Conservation (phyloP, 2,797 vertebrate genomes). For the Triplophysa bombifrons region DNA sequence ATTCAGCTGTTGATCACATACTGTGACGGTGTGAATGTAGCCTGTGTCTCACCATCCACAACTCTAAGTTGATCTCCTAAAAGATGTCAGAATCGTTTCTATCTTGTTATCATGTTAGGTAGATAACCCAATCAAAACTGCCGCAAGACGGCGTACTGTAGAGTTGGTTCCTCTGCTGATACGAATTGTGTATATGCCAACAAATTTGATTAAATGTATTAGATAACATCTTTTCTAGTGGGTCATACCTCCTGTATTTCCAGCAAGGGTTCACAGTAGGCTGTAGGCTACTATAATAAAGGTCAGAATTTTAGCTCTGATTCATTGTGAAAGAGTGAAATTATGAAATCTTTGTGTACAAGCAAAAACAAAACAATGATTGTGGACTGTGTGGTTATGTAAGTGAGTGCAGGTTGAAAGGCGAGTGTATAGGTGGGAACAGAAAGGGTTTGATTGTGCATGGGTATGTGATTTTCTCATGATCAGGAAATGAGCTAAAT, state of each 20-base stretch:
- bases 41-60: background rate
- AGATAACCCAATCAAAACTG: slow-evolving; percentile 33
- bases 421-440: slow-evolving; percentile 23
- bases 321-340: slow-evolving; percentile 40
- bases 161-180: slow-evolving; percentile 16
- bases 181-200: slow-evolving; percentile 19
- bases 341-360: slow-evolving; percentile 31
- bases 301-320: slow-evolving; percentile 28
- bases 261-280: slow-evolving; percentile 23
- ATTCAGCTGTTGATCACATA: background rate
- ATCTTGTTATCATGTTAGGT: slow-evolving; percentile 35
- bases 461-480: background rate
- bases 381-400: slow-evolving; percentile 1
- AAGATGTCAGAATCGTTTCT: slow-evolving; percentile 35
- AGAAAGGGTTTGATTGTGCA: background rate
- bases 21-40: slow-evolving; percentile 17
- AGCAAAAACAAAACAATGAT: slow-evolving; percentile 45
- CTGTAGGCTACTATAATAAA: slow-evolving; percentile 20
- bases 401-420: background rate
- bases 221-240: slow-evolving; percentile 45
- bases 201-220: slow-evolving; percentile 46
- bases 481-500: background rate
- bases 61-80: slow-evolving; percentile 6
- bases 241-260: slow-evolving; percentile 25
- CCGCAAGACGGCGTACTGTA: slow-evolving; percentile 33